Percentiles rank a stretch among this genome's conserved stretches.
Conservation (phyloP, 2,888 invertebrate genomes). For the Cephus spinipes region DNA sequence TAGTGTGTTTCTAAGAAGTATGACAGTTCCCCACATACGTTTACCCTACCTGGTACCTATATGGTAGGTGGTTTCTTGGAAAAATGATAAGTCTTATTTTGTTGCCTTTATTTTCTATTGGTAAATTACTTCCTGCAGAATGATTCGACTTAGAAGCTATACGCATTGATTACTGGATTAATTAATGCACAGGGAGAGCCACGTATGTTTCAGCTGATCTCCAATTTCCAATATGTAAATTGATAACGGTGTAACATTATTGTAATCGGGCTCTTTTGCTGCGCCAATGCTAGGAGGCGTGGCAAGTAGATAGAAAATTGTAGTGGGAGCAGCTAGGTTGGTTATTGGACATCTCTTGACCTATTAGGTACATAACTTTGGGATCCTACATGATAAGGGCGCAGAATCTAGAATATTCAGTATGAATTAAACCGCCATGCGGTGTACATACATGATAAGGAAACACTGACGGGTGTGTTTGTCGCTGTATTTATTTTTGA, state of each 20-base stretch:
- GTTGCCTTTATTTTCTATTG: not conserved
- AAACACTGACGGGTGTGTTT: not conserved
- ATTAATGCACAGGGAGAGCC: not conserved
- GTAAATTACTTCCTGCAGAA: not conserved
- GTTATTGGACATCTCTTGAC: not conserved
- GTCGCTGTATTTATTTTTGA: conserved; percentile 1
- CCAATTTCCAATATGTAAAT: not conserved
- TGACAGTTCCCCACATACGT: not conserved
- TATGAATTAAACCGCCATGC: not conserved
- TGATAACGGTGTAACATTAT: not conserved
- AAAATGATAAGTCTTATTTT: not conserved
- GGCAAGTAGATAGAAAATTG: not conserved
- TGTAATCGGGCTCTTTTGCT: not conserved
- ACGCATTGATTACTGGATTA: not conserved
- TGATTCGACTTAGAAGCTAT: not conserved
- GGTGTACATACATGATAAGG: not conserved
- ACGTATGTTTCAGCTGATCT: not conserved
- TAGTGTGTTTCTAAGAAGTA: not conserved
- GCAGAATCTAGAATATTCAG: not conserved
- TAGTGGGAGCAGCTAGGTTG: not conserved
- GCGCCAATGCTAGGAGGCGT: not conserved
- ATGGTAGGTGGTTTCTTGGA: not conserved
- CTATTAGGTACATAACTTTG: not conserved
- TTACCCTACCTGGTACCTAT: not conserved
- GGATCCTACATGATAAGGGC: not conserved